Conservation (phyloP, 2,797 vertebrate species). For the Sebastes taczanowskii region DNA sequence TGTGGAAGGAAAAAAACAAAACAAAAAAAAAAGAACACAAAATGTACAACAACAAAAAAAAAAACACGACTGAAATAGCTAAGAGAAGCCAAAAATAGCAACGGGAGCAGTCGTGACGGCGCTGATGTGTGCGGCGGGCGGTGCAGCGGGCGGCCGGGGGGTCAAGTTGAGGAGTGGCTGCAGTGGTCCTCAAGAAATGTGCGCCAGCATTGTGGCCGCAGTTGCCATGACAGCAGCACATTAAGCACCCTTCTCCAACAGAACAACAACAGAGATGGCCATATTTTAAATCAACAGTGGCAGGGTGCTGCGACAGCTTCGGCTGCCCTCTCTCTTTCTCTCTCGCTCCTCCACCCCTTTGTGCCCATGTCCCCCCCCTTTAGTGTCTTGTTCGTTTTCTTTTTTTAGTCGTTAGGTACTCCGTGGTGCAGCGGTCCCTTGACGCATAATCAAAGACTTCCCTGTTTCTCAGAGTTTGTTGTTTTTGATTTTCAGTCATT, state of each 20-base stretch:
- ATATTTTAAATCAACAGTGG: constrained; percentile 65
- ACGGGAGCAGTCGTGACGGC: constrained; percentile 62
- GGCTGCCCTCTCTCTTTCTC: constrained; percentile 8
- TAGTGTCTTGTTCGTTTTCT: constrained; percentile 57
- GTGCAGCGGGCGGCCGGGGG: constrained; percentile 31
- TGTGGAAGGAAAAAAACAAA: neutral
- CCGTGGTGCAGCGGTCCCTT: constrained; percentile 53
- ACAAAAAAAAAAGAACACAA: constrained; percentile 41
- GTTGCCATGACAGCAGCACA: constrained; percentile 75
- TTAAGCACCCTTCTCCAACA: constrained; percentile 62
- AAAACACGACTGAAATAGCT: constrained; percentile 70
- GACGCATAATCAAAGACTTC: constrained; percentile 53
- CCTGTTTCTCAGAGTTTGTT: constrained; percentile 65
- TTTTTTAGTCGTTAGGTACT: constrained; percentile 55
- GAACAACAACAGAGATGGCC: constrained; percentile 61
- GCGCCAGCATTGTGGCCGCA: constrained; percentile 55
- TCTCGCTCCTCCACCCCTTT: constrained; percentile 26
- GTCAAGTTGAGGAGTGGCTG: constrained; percentile 60
- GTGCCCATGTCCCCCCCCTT: constrained; percentile 33
- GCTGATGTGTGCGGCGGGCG: constrained; percentile 59
- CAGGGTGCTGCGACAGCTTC: constrained; percentile 47
- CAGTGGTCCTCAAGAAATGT: constrained; percentile 72
- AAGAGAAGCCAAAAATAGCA: constrained; percentile 72
- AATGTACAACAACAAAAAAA: constrained; percentile 69
- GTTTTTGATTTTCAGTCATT: constrained; percentile 67